These are phyloP conservation scores for Panthera leo DNA, from an alignment of 2,113 vertebrate genomes.

Conservation along the genomic window DNA sequence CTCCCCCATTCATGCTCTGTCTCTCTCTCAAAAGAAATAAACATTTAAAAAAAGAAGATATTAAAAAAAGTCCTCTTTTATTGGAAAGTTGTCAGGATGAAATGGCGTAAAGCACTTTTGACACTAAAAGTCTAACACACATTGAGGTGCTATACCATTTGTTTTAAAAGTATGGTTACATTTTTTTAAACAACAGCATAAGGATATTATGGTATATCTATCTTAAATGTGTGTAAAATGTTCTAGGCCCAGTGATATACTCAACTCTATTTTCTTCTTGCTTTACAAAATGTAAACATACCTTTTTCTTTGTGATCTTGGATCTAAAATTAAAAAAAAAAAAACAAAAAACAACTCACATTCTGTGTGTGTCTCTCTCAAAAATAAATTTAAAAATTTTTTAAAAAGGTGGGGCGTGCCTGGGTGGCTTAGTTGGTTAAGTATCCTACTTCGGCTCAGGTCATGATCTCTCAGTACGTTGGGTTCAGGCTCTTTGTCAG, in stretches of 20 bases:
- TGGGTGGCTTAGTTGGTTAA: too few species aligned
- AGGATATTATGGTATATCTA: background rate
- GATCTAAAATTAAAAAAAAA: background rate
- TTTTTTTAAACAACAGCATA: background rate
- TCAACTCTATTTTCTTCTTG: background rate
- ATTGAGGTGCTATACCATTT: background rate
- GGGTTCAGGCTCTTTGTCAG: too few species aligned
- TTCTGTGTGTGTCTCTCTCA: too few species aligned
- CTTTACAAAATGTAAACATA: background rate
- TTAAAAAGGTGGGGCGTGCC: too few species aligned
- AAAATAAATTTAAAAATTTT: too few species aligned
- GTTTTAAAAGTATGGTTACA: background rate
- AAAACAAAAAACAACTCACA: background rate
- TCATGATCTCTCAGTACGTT: too few species aligned
- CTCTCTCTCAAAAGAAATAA: too few species aligned
- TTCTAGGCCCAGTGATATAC: background rate
- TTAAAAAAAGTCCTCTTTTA: background rate
- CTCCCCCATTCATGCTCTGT: too few species aligned
- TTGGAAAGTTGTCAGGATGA: background rate
- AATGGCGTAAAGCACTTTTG: background rate
- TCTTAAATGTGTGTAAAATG: background rate
- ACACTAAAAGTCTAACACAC: background rate
- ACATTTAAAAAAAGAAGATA: too few species aligned
- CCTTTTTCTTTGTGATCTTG: background rate
- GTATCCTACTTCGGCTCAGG: too few species aligned